Base-by-base conservation (phyloP, 2,797 vertebrate genomes). In the Podargus strigoides region DNA sequence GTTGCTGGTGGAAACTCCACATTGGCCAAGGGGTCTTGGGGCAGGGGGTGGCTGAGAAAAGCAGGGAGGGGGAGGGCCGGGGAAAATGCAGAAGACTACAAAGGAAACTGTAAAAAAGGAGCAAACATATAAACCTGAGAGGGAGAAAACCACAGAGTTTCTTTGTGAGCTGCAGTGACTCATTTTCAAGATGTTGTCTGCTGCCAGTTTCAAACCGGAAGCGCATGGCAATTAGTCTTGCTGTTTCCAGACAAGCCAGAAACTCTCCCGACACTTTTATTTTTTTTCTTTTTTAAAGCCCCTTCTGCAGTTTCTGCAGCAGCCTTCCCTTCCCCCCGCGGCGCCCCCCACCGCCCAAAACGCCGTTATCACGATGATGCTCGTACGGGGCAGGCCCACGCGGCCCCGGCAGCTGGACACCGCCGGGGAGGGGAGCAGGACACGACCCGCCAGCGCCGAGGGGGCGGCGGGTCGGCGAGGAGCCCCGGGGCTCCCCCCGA, bases 161-260 rank as follows among this genome's bases (percentile, higher is more conserved):
- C 99, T 99, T 99, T 99, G 99, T 99, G 99, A 98, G 97, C 98
- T 97, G 97, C 96, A 98, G 98, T 99, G 99, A 99, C 98, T 99
- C 99, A 99, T 99, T 99, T 99, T 99, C 99, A 98, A 99, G 98
- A 99, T 98, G 98, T 98, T 99, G 98, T 99, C 98, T 98, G 98
- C 99, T 99, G 99, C 99, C 99, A 99, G 99, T 98, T 99, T 99
- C 98, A 98, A 98, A 98, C 98, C 98, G 99, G 99, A 99, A 99
- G 98, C 98, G 98, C 98, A 99, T 98, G 98, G 99, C 99, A 99
- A 99, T 99, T 99, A 99, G 98, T 99, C 98, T 99, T 98, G 98
- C 98, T 97, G 98, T 98, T 98, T 99, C 99, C 98, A 99, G 99
- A 99, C 99, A 98, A 99, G 99, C 98, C 98, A 98, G 98, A 98